These are phyloP conservation scores for Acronicta aceris DNA, from an alignment of 2,888 invertebrate species.

Conservation along the genomic window DNA sequence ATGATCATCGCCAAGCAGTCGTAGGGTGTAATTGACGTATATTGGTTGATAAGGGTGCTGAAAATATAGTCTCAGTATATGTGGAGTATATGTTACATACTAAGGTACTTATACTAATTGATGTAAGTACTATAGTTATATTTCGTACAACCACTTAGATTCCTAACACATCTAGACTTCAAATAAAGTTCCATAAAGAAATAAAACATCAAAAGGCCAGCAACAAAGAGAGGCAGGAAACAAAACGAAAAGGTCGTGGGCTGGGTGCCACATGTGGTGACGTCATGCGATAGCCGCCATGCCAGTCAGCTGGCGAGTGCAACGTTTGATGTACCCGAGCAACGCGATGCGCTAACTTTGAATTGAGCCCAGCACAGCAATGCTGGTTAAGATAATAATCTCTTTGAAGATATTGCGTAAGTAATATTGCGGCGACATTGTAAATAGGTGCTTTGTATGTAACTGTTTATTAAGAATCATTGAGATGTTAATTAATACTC, in stretches of 20 bases:
- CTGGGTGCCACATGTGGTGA: conserved; percentile 79
- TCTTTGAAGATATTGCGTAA: conserved; percentile 21
- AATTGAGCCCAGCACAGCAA: conserved; percentile 35
- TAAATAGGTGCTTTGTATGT: conserved; percentile 20
- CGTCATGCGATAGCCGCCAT: conserved; percentile 68
- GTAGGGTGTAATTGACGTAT: too few species aligned
- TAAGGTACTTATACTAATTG: too few species aligned
- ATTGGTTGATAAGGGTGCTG: too few species aligned
- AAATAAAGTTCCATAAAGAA: conserved; percentile 53
- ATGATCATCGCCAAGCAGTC: too few species aligned
- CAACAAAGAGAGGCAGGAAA: conserved; percentile 65
- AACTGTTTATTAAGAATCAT: conserved; percentile 9
- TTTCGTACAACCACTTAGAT: too few species aligned
- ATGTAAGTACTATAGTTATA: too few species aligned
- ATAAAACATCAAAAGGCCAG: conserved; percentile 45
- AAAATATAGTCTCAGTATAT: too few species aligned
- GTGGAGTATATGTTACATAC: too few species aligned
- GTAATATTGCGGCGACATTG: conserved; percentile 15
- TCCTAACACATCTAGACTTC: conserved; percentile 7
- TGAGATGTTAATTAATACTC: conserved; percentile 8
- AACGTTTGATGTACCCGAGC: conserved; percentile 41
- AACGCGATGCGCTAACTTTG: conserved; percentile 37
- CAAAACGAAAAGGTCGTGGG: conserved; percentile 66
- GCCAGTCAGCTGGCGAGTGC: conserved; percentile 71
- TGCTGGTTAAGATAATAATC: conserved; percentile 41